phyloP scores from a whole-genome alignment of 2,113 vertebrate species.

The Myotis brandtii region DNA sequence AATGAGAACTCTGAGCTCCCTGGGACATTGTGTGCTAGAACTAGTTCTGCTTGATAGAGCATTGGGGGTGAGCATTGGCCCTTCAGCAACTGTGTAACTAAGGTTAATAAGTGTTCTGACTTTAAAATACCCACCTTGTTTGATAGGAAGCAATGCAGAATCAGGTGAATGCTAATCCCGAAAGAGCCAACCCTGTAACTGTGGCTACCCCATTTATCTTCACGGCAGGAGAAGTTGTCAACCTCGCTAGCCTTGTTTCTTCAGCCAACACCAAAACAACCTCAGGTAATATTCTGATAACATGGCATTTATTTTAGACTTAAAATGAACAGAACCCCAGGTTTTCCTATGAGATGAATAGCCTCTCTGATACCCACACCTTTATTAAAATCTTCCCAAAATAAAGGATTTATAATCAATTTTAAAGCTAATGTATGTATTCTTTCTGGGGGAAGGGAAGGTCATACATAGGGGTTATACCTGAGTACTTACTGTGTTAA shows the following conservation, averaged over 20 bases:
- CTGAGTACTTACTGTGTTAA: constrained; percentile 1
- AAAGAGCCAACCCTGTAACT: constrained; percentile 71
- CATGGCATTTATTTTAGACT: background rate
- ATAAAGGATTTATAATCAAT: constrained; percentile 4
- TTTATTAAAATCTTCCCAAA: constrained; percentile 42
- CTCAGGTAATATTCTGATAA: constrained; percentile 81
- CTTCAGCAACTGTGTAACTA: background rate
- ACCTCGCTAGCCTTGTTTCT: constrained; percentile 87
- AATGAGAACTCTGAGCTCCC: constrained; percentile 25
- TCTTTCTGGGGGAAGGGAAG: background rate
- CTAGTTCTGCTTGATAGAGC: constrained; percentile 33
- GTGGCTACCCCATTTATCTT: constrained; percentile 87
- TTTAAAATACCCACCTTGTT: background rate
- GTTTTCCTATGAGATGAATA: constrained; percentile 9
- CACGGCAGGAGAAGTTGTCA: constrained; percentile 87
- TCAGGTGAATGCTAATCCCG: constrained; percentile 85
- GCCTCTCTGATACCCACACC: background rate
- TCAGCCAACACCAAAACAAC: constrained; percentile 84
- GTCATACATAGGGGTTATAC: background rate
- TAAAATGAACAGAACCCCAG: background rate
- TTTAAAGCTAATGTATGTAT: constrained; percentile 41
- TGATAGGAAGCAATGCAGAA: constrained; percentile 93
- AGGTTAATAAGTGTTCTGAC: background rate
- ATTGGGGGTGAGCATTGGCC: too few relatives aligned
- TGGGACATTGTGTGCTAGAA: background rate